These are phyloP conservation scores for Procavia capensis DNA, from an alignment of 2,113 vertebrate species.

Conservation along the genomic window DNA sequence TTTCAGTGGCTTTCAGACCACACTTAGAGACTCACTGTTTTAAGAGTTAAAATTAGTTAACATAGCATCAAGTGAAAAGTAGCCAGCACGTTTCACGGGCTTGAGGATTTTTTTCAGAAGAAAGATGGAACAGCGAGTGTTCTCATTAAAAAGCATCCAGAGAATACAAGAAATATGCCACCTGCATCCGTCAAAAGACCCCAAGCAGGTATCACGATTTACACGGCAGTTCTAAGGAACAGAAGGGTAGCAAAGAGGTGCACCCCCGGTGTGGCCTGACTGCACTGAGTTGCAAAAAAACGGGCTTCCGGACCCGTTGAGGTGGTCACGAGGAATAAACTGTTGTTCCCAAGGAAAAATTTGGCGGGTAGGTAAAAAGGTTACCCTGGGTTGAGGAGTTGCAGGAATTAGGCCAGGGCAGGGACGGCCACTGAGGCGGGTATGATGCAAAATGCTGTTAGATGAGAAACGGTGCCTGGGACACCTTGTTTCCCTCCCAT, in stretches of 20 bases:
- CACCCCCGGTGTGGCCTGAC: neutral
- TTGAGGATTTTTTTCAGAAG: neutral
- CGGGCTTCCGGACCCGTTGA: neutral
- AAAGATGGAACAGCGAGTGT: neutral
- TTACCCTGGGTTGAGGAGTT: neutral
- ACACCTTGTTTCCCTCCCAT: too few species aligned
- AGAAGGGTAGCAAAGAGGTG: neutral
- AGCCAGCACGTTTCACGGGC: neutral
- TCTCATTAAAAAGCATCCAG: neutral
- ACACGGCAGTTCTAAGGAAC: neutral
- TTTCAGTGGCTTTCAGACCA: neutral
- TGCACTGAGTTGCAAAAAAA: neutral
- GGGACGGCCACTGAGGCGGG: neutral
- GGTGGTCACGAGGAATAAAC: neutral
- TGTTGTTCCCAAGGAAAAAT: neutral
- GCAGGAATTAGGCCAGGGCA: neutral
- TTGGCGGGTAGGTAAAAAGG: conserved; percentile 4
- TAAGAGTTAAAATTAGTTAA: neutral
- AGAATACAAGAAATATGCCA: neutral
- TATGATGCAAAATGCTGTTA: neutral
- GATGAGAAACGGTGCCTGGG: rapidly evolving
- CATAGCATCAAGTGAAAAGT: neutral
- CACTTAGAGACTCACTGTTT: neutral
- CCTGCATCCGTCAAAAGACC: neutral
- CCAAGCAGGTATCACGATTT: neutral